Evolutionary conservation across 1,140 invertebrate genomes (phyloP).

Genomic region (Triops cancriformis): DNA sequence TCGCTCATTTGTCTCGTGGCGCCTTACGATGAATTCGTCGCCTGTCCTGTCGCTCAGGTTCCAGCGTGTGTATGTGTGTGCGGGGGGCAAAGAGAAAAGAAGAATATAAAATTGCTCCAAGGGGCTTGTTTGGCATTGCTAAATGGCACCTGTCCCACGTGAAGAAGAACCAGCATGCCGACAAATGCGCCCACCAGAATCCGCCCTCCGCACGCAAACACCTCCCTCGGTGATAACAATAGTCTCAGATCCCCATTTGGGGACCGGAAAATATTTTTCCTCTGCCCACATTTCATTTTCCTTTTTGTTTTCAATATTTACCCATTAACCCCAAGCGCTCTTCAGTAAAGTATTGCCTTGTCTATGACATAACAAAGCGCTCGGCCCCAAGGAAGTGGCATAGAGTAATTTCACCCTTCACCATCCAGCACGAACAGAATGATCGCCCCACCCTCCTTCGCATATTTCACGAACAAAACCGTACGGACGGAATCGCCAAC

Average conservation of each 20-base stretch:
- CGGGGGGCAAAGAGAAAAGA: not conserved
- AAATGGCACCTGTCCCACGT: conserved; percentile 8
- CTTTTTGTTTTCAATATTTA: not conserved
- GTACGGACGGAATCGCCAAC: not conserved
- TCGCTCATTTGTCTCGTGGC: not conserved
- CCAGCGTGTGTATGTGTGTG: not conserved
- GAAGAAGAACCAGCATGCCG: not conserved
- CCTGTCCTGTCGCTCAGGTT: not conserved
- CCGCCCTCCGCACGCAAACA: not conserved
- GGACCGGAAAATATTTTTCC: not conserved
- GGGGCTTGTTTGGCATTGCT: conserved; percentile 9
- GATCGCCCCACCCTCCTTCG: not conserved
- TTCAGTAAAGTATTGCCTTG: not conserved
- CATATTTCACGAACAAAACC: not conserved
- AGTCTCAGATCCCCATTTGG: not conserved
- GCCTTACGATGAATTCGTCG: conserved; percentile 3
- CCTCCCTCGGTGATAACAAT: conserved; percentile 8
- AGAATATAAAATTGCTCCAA: not conserved
- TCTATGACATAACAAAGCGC: not conserved
- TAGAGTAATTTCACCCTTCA: conserved; percentile 1
- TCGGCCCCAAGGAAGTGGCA: not conserved
- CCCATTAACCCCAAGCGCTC: not conserved
- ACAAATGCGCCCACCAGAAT: not conserved
- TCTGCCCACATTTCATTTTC: not conserved
- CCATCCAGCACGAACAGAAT: not conserved